Evolutionary conservation across 2,113 vertebrate genomes (phyloP), one percentile per base, ranked within the genome.

Genomic region (Tachycineta bicolor): DNA sequence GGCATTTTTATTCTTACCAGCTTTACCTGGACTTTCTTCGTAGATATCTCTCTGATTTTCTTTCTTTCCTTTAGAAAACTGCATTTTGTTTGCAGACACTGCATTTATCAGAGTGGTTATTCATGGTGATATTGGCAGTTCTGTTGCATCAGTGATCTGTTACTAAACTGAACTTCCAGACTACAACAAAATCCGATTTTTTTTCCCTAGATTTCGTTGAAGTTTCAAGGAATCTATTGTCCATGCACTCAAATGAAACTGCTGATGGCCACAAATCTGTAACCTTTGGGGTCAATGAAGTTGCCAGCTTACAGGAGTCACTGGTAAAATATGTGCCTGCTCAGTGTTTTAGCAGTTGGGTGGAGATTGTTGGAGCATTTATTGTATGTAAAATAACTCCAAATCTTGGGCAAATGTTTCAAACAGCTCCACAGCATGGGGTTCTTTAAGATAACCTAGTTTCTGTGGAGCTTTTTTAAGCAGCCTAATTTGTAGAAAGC

Each of bases 131-230:
- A 6, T 1, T 53, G 34, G 37, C 43, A 76, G 33, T 55, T 55
- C 37, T 26, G 46, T 55, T 63, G 18, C 41, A 33, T 68, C 29
- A 7, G 7, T 47, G 37, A 53, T 49, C 3, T 85, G 34, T 14
- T 29, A 0, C 47, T 43, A 21, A 84, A 49, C 34, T 44, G 31
- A 89, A 19, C 6, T 55, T 47, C 29, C 15, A 50, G 8, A 33
- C n/a, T 71, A 60, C 84, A 91, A 56, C 53, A 82, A 82, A 75
- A 69, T 39, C 56, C 80, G 7, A 94, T 94, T 39, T 0, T 52
- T 47, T 50, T 73, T n/a, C 90, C 96, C 83, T 81, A 99, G 99
- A 99, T 92, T 98, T 99, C 31, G 69, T 99, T 94, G 97, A 94
- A 46, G 96, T 98, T 96, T 97, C 98, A 87, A 97, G 96, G 95